Percentiles rank a stretch among this genome's conserved stretches.
Conservation (phyloP, 2,797 vertebrate species). For the Danio kyathit region DNA sequence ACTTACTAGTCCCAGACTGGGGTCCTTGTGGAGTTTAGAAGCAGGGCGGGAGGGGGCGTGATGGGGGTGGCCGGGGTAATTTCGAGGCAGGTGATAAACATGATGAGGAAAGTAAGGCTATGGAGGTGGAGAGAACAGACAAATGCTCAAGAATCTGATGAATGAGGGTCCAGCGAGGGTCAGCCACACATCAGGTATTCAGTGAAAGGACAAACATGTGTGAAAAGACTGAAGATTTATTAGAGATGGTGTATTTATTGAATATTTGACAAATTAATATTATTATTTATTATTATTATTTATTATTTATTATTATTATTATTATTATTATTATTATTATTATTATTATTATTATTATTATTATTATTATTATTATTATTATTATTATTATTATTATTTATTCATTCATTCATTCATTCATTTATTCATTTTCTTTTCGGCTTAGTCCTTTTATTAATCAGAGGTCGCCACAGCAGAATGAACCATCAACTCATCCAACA, state of each 20-base stretch:
- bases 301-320: no score
- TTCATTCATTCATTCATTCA: no score
- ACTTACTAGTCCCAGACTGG: constrained; percentile 85
- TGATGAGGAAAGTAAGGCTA: constrained; percentile 99
- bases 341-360: no score
- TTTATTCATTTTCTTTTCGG: no score
- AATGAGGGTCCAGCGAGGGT: constrained; percentile 69
- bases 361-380: background rate
- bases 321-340: no score
- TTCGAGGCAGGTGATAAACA: constrained; percentile 94
- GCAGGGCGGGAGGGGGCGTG: constrained; percentile 88
- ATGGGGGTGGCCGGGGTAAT: constrained; percentile 88
- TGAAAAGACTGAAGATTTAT: background rate
- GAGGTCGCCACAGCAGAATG: no score
- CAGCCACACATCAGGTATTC: constrained; percentile 21
- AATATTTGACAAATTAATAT: background rate
- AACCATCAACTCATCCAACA: no score
- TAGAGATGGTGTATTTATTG: background rate
- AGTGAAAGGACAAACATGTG: constrained; percentile 17
- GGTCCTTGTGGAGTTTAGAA: constrained; percentile 94
- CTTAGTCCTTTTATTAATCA: no score
- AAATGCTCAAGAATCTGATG: constrained; percentile 67
- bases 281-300: no score
- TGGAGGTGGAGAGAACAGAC: constrained; percentile 82
- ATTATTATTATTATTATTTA: background rate